These are phyloP conservation scores for Plumapathes pennacea DNA, from an alignment of 92 coral and sea anemone species.

Conservation along the genomic window DNA sequence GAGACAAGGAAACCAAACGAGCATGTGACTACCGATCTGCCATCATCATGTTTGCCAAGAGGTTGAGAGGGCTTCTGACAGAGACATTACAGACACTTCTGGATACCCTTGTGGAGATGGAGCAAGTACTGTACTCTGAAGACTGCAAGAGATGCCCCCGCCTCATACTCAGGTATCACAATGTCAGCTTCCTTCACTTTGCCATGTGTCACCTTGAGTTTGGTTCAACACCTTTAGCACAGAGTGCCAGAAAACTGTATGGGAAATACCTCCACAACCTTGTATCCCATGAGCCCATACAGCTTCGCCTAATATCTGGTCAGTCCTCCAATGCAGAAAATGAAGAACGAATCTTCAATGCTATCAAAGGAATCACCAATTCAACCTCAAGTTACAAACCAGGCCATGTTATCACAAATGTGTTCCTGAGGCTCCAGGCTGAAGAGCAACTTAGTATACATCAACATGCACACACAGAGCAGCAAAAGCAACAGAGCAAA, in stretches of 20 bases:
- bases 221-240: conserved; percentile 4
- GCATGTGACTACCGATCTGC: background rate
- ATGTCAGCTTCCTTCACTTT: conserved; percentile 9
- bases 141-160: conserved; percentile 15
- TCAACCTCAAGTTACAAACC: conserved; percentile 42
- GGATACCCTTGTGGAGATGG: conserved; percentile 25
- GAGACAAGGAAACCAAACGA: conserved; percentile 2
- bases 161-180: conserved; percentile 7
- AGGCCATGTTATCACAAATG: conserved; percentile 34
- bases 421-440: conserved; percentile 23
- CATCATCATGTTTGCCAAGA: background rate
- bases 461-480: background rate
- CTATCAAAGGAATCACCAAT: conserved; percentile 38
- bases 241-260: conserved; percentile 33
- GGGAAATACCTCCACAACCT: conserved; percentile 33
- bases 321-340: conserved; percentile 34
- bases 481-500: conserved; percentile 1
- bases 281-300: conserved; percentile 22
- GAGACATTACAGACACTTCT: conserved; percentile 8
- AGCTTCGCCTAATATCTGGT: conserved; percentile 20
- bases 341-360: conserved; percentile 39
- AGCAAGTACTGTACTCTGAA: conserved; percentile 3
- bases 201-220: conserved; percentile 8
- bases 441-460: conserved; percentile 13
- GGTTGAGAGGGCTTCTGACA: background rate